Evolutionary conservation across 2,888 invertebrate species (phyloP), one percentile per base, ranked within the genome.

Genomic region (Chorisops tibialis): DNA sequence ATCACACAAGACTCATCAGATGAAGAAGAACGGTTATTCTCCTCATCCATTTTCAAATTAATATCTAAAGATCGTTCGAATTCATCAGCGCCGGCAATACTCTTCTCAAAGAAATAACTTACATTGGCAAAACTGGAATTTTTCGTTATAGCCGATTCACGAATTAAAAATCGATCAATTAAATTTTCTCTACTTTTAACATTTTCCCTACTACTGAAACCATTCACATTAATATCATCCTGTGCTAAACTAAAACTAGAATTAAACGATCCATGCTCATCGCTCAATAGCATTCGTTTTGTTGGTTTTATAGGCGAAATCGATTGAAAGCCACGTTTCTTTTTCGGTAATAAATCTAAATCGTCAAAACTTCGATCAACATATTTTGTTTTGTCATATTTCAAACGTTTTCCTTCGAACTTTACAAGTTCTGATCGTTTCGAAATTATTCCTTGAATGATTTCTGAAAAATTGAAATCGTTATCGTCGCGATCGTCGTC

Each of bases 41-140:
- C 49, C 24, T 50, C 35, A 14, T 16, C 21, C 4, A 5, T 6
- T 11, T 35, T n/a, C n/a, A 7, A 14, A 14, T 50, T 4, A 14
- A 48, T 21, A 59, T 81, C 80, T 65, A 86, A 72, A 3, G 85
- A 81, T 69, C 81, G 79, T 74, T 87, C 86, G 70, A 87, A 87
- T 11, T 81, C 80, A 73, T 87, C 86, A n/a, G 79, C 74, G 38
- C 79, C 80, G 48, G 76, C 79, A 1, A 78, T 78, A 67, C 81
- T 68, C 9, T 43, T 16, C 12, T 49, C 81, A 68, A 84, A 84
- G 67, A 85, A 85, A 72, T 80, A 80, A 70, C 83, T 84, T 70
- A 71, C 64, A 65, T 71, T 71, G 4, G 64, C 41, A 4, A 51
- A 22, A 16, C 67, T 65, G 35, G 52, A 16, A 14, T n/a, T 30